Percentiles rank a stretch among this genome's conserved stretches.
Conservation (phyloP, 2,797 vertebrate species). For the Podarcis lilfordi region DNA sequence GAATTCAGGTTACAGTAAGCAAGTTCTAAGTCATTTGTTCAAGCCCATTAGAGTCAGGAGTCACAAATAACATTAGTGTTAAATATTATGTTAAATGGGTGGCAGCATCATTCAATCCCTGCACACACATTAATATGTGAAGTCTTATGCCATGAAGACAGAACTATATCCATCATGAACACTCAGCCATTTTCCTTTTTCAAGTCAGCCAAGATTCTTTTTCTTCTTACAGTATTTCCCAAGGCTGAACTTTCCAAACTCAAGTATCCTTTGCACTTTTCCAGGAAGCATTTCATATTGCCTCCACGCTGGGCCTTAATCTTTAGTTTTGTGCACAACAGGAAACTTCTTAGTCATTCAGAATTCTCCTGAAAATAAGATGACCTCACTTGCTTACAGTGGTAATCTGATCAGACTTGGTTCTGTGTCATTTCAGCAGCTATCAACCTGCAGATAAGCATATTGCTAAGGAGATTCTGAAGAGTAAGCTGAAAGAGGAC, state of each 20-base stretch:
- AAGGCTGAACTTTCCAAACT: neutral
- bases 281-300: neutral
- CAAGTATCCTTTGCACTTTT: neutral
- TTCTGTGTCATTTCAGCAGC: neutral
- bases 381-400: neutral
- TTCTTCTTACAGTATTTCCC: neutral
- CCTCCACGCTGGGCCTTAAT: rapidly evolving
- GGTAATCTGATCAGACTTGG: neutral
- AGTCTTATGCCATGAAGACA: neutral
- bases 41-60: neutral
- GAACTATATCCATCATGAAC: neutral
- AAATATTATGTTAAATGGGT: neutral
- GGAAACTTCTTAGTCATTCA: constrained; percentile 13
- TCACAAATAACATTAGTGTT: too few relatives aligned
- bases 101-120: neutral
- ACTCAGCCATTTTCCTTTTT: neutral
- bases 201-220: neutral
- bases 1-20: neutral
- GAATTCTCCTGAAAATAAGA: neutral
- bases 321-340: neutral
- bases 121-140: neutral
- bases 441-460: neutral
- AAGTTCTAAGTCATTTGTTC: neutral
- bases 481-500: neutral
- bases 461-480: neutral